Evolutionary conservation across 2,797 vertebrate genomes (phyloP).

Genomic region (Brotula barbata): DNA sequence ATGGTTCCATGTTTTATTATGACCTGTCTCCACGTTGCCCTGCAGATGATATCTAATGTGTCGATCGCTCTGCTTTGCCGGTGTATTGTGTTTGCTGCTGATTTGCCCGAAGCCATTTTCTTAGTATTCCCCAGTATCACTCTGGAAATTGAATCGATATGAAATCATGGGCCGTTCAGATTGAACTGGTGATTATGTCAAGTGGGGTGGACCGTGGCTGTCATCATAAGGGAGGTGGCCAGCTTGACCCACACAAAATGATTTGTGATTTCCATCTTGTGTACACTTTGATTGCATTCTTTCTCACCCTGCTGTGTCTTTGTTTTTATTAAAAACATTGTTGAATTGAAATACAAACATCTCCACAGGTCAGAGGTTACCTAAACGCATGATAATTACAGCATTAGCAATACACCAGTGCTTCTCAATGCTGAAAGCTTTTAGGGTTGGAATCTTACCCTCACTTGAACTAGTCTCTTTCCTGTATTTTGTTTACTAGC

Average conservation of each 20-base stretch:
- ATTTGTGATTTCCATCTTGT: too few species aligned
- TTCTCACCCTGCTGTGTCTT: too few species aligned
- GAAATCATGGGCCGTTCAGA: slow-evolving; percentile 20
- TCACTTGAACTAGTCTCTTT: slow-evolving; percentile 36
- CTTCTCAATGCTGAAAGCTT: slow-evolving; percentile 7
- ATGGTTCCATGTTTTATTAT: slow-evolving; percentile 8
- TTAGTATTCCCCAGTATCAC: neutral
- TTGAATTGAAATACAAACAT: too few species aligned
- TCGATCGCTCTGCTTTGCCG: slow-evolving; percentile 17
- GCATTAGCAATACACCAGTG: neutral
- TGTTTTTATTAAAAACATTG: too few species aligned
- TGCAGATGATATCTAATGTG: slow-evolving; percentile 13
- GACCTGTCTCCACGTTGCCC: slow-evolving; percentile 11
- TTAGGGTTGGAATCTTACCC: slow-evolving; percentile 28
- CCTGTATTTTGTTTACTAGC: slow-evolving; percentile 46
- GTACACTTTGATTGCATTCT: too few species aligned
- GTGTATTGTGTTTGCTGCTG: slow-evolving; percentile 24
- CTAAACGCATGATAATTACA: neutral
- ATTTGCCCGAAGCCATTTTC: slow-evolving; percentile 34
- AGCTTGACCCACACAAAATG: too few species aligned
- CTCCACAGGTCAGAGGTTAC: neutral
- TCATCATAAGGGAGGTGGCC: slow-evolving; percentile 6
- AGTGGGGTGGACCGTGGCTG: slow-evolving; percentile 8
- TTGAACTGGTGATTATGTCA: slow-evolving; percentile 13
- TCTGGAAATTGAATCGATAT: slow-evolving; percentile 19